Evolutionary conservation across 2,888 invertebrate species (phyloP), one percentile per base, ranked within the genome.

Genomic region (Pecten maximus): DNA sequence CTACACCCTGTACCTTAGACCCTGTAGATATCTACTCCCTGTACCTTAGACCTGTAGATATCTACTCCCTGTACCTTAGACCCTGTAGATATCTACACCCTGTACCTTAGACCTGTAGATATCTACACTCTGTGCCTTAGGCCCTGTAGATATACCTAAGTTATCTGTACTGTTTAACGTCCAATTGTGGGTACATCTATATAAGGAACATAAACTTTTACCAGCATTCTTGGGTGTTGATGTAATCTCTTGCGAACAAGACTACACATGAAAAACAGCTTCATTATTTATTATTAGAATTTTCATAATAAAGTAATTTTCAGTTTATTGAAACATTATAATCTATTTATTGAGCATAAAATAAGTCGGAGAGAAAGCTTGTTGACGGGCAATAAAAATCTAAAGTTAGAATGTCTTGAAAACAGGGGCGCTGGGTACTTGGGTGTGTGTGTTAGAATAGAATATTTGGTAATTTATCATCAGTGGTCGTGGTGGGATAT

Each of bases 281-380:
- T 74, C 35, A 74, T 74, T 74, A 74, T 74, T 74, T 74, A 74
- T 74, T 74, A 74, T 74, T 74, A 74, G 28, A 74, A 74, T 74
- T 74, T 74, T 74, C 74, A 74, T 74, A 74, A 74, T 74, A 74
- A 74, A 74, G 74, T 74, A 74, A 74, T 74, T 74, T 74, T 74
- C 74, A 74, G 74, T 74, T 74, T 74, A 74, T 74, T 74, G 74
- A 74, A 74, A 74, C 74, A 74, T 74, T 74, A 28, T 74, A 74
- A 74, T 74, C 74, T 74, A 28, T 74, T 74, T 74, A 74, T 74
- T 74, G 74, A 35, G 74, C 74, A 74, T 74, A 74, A 74, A 74
- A 23, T 74, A 74, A 74, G 35, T 35, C 0, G 74, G 35, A 74
- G 74, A 74, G 74, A 74, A 74, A 74, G 74, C 35, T 74, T 28